Evolutionary conservation across 1,140 invertebrate species (phyloP).

Genomic region (Acromyrmex charruanus): DNA sequence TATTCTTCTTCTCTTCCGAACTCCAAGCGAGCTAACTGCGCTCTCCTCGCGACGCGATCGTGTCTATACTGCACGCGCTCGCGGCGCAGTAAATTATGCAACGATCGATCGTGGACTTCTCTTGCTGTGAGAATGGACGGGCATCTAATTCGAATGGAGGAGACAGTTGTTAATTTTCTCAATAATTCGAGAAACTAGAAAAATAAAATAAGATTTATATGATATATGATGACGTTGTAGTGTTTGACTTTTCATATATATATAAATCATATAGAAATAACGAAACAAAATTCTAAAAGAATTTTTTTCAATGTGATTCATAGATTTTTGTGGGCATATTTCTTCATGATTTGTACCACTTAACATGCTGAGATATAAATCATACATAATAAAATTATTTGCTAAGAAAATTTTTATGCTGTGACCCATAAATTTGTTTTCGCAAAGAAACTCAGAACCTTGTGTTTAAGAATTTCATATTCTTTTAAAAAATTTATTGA

Average conservation of each 20-base stretch:
- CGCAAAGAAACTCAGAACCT: neutral
- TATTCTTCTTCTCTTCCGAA: slow-evolving; percentile 8
- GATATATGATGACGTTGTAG: neutral
- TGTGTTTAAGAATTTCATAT: neutral
- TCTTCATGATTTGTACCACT: neutral
- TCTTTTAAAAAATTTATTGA: neutral
- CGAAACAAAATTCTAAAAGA: neutral
- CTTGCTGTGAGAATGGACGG: slow-evolving; percentile 26
- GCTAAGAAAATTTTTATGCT: neutral
- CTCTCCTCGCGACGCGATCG: slow-evolving; percentile 46
- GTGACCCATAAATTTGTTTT: neutral
- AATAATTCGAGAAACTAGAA: slow-evolving; percentile 20
- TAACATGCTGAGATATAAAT: neutral
- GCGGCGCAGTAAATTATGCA: slow-evolving; percentile 61
- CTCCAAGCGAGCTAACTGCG: slow-evolving; percentile 23
- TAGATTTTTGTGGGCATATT: neutral
- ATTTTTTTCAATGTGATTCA: neutral
- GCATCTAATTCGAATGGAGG: slow-evolving; percentile 31
- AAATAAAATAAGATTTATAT: neutral
- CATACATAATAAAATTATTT: neutral
- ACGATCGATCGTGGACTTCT: slow-evolving; percentile 61
- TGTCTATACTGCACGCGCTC: slow-evolving; percentile 29
- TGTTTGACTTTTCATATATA: neutral
- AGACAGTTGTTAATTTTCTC: slow-evolving; percentile 44
- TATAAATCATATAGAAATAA: neutral